Evolutionary conservation across 2,113 vertebrate genomes (phyloP), one percentile per base, ranked within the genome.

Genomic region (Pandion haliaetus): DNA sequence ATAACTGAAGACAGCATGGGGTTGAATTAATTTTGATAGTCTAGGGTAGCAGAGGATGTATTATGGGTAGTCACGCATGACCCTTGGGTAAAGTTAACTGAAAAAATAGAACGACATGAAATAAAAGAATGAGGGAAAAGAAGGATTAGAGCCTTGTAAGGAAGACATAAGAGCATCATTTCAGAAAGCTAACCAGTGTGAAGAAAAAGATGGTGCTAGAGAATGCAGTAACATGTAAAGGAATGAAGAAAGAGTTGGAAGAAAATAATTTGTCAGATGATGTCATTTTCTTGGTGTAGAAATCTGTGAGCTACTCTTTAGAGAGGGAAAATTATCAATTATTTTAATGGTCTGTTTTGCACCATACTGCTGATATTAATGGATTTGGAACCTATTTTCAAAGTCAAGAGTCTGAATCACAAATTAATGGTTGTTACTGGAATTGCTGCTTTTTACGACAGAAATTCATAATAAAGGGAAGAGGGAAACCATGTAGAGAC

Each of bases 381-480:
- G 86, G 47, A 69, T 94, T 95, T 93, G 66, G 82, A 94, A 77
- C 29, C 20, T 85, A 28, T 94, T 95, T 97, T 89, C 86, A 85
- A 96, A 89, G 62, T 28, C 72, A 87, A 82, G 47, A 79, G 54
- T 82, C 58, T 95, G 86, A 93, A 91, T 94, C 81, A 91, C 72
- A 91, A 94, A 94, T 93, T 65, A 95, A 69, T 24, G 14, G 32
- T 73, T 95, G 49, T 94, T 96, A 85, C 94, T 66, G 93, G 86
- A 96, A 96, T 50, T 66, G 59, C 70, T 82, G 61, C 40, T 93
- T 92, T 91, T 89, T 82, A 58, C 24, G 79, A 72, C 31, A 58
- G 58, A 91, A 84, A 62, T 73, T 61, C 47, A 17, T 90, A 74
- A 78, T 73, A 87, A 76, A 81, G 12, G 44, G 57, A 84, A 82